Evolutionary conservation across 2,888 invertebrate species (phyloP).

Genomic region (Meta bourneti): DNA sequence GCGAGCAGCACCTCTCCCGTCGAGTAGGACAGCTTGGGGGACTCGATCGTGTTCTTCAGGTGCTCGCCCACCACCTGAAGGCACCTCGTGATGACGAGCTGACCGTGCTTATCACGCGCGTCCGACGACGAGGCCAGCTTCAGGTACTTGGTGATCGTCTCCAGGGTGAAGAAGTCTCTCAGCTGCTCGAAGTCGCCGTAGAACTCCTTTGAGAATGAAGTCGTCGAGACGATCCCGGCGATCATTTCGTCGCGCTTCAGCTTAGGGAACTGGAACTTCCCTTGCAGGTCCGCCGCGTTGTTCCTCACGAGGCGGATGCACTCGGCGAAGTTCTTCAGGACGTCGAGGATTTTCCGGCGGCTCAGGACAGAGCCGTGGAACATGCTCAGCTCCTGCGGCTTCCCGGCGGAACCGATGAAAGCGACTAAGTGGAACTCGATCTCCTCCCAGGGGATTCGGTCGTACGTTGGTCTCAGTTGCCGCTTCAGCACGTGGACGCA

Average conservation of each 20-base stretch:
- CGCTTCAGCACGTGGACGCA: constrained; percentile 43
- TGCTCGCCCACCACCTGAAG: constrained; percentile 14
- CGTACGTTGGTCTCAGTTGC: constrained; percentile 40
- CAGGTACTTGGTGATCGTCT: constrained; percentile 1
- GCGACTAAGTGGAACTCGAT: constrained; percentile 52
- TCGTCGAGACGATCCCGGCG: not conserved
- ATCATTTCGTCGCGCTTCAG: not conserved
- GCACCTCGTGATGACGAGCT: constrained; percentile 21
- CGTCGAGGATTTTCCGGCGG: not conserved
- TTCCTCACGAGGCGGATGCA: not conserved
- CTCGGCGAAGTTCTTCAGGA: constrained; percentile 13
- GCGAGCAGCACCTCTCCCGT: constrained; percentile 32
- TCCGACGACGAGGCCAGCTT: not conserved
- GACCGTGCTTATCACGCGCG: not conserved
- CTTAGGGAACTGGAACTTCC: not conserved
- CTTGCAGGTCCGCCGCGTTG: not conserved
- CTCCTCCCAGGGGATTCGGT: constrained; percentile 64
- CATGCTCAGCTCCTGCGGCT: not conserved
- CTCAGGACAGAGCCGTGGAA: constrained; percentile 10
- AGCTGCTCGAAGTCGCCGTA: not conserved
- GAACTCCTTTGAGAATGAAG: not conserved
- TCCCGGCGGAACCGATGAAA: not conserved
- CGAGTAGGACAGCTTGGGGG: constrained; percentile 30
- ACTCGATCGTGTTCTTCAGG: constrained; percentile 49
- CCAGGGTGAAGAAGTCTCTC: constrained; percentile 3